phyloP scores from a whole-genome alignment of 2,797 vertebrate species.

The Tarsius wallacei region DNA sequence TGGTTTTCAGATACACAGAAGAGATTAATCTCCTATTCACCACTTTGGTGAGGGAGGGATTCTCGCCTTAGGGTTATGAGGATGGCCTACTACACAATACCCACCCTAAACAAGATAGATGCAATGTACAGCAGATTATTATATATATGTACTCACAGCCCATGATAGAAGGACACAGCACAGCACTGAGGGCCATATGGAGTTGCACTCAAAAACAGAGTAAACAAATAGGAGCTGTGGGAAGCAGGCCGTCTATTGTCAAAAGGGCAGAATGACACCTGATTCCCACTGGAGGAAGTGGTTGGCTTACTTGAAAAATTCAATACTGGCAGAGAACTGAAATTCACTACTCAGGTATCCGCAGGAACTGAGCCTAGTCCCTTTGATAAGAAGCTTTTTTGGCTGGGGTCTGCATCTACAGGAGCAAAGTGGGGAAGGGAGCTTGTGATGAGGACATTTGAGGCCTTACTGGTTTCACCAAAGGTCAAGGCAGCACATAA shows the following conservation, averaged over 20 bases:
- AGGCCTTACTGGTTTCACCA: background rate
- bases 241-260: background rate
- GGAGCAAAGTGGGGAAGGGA: background rate
- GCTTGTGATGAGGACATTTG: background rate
- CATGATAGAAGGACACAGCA: background rate
- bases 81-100: background rate
- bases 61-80: background rate
- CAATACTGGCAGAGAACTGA: background rate
- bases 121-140: background rate
- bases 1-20: background rate
- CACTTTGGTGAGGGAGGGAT: background rate
- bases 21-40: background rate
- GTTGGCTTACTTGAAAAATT: slow-evolving; percentile 5
- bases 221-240: background rate
- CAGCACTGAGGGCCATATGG: no score
- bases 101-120: background rate
- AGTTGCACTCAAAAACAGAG: background rate
- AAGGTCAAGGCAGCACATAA: background rate
- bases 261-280: background rate
- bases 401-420: background rate
- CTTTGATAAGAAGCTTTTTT: background rate
- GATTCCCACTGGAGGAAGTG: background rate
- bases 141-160: background rate
- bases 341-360: background rate
- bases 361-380: background rate